These are phyloP conservation scores for Phaetusa simplex DNA, from an alignment of 2,113 vertebrate genomes.

Conservation along the genomic window DNA sequence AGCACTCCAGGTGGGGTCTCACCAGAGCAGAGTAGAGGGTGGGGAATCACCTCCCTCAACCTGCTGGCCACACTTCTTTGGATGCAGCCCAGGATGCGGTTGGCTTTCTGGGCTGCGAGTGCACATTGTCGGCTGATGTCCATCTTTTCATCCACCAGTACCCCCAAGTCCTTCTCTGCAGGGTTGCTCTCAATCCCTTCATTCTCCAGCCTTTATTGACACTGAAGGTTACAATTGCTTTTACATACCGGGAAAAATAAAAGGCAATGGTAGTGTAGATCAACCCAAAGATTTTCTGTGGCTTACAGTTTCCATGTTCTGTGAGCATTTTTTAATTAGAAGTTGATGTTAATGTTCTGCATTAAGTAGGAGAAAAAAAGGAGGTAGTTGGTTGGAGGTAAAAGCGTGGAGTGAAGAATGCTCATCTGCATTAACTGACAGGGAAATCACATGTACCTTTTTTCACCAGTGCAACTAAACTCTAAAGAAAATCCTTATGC, in stretches of 20 bases:
- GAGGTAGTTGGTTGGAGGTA: neutral
- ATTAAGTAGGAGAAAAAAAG: constrained; percentile 35
- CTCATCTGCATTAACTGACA: constrained; percentile 6
- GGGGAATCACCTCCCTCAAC: neutral
- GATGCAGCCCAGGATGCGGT: neutral
- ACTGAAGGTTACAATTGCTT: neutral
- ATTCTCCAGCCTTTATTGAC: neutral
- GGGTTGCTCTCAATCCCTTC: neutral
- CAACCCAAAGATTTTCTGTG: neutral
- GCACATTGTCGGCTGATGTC: neutral
- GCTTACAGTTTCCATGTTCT: constrained; percentile 46
- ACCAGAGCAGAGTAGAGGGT: neutral
- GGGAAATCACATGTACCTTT: neutral
- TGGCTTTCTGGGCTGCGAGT: neutral
- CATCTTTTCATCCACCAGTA: neutral
- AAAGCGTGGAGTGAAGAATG: constrained; percentile 18
- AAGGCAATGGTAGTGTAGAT: neutral
- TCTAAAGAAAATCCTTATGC: neutral
- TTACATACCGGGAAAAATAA: neutral
- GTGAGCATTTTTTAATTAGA: constrained; percentile 35
- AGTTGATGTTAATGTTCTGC: neutral
- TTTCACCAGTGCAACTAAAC: neutral
- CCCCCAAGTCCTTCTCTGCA: neutral
- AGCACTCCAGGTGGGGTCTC: neutral
- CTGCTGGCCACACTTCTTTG: neutral